These are phyloP conservation scores for Ptychoptera albimana DNA, from an alignment of 2,888 invertebrate species.

Conservation along the genomic window DNA sequence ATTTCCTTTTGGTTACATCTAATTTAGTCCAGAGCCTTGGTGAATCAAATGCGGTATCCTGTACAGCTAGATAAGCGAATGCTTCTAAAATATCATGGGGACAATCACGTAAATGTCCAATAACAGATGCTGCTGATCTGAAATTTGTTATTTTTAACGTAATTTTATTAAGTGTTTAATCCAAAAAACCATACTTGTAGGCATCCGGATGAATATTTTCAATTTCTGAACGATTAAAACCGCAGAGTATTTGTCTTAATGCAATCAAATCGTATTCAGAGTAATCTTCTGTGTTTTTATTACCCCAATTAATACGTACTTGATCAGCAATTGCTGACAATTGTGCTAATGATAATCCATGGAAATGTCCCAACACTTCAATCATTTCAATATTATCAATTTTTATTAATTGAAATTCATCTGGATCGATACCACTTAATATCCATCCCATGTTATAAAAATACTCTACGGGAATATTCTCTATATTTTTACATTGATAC, in stretches of 20 bases:
- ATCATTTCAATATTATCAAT: conserved; percentile 36
- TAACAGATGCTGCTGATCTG: conserved; percentile 31
- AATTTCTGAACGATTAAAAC: conserved; percentile 37
- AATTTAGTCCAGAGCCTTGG: conserved; percentile 29
- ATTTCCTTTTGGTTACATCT: conserved; percentile 14
- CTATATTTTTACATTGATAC: conserved; percentile 9
- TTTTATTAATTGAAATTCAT: conserved; percentile 36
- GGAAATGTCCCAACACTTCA: conserved; percentile 37
- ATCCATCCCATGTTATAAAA: conserved; percentile 17
- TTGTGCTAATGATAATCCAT: conserved; percentile 29
- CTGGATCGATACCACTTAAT: conserved; percentile 28
- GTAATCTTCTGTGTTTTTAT: conserved; percentile 37
- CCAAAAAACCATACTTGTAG: conserved; percentile 23
- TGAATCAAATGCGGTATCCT: conserved; percentile 32
- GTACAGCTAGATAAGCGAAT: conserved; percentile 32
- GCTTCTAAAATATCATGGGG: conserved; percentile 29
- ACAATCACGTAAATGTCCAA: conserved; percentile 34
- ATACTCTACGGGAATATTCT: conserved; percentile 14
- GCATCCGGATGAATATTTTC: conserved; percentile 35
- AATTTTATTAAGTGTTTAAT: not conserved
- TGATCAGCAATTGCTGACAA: conserved; percentile 33
- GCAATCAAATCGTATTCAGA: conserved; percentile 38
- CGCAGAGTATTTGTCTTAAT: conserved; percentile 38
- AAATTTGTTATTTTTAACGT: not conserved
- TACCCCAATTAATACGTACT: conserved; percentile 35